These are phyloP conservation scores for Chelon labrosus DNA, from an alignment of 2,797 vertebrate genomes.

Conservation along the genomic window DNA sequence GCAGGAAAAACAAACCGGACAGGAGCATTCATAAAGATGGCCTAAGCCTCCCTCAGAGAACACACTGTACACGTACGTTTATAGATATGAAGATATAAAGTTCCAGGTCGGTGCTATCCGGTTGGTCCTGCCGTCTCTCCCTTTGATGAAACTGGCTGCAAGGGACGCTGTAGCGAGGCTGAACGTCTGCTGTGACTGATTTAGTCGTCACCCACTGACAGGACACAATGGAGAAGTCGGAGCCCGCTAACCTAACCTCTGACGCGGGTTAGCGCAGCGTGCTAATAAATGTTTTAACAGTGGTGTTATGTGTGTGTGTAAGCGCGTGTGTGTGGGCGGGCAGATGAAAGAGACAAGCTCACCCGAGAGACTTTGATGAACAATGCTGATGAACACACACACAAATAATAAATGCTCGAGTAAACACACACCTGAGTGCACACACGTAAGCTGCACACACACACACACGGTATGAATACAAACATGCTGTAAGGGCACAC, in stretches of 20 bases:
- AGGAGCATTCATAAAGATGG: slow-evolving; percentile 20
- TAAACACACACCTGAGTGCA: slow-evolving; percentile 45
- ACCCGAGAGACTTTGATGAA: slow-evolving; percentile 71
- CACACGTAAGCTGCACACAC: slow-evolving; percentile 19
- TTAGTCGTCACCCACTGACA: slow-evolving; percentile 65
- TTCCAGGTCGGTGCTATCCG: slow-evolving; percentile 39
- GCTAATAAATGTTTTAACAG: slow-evolving; percentile 77
- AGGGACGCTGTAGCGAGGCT: slow-evolving; percentile 58
- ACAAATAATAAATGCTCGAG: slow-evolving; percentile 42
- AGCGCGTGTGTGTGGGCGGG: slow-evolving; percentile 47
- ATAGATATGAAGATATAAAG: slow-evolving; percentile 27
- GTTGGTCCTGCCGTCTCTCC: slow-evolving; percentile 23
- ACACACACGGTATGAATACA: slow-evolving; percentile 28
- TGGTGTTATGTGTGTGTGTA: slow-evolving; percentile 38
- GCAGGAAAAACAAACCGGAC: slow-evolving; percentile 47
- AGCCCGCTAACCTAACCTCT: slow-evolving; percentile 61
- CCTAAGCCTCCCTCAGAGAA: background rate
- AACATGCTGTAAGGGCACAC: slow-evolving; percentile 25
- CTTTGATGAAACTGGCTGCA: slow-evolving; percentile 63
- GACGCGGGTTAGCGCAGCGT: slow-evolving; percentile 55
- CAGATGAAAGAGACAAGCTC: slow-evolving; percentile 76
- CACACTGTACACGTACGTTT: slow-evolving; percentile 29
- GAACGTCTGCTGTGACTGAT: slow-evolving; percentile 67
- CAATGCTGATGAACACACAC: slow-evolving; percentile 65
- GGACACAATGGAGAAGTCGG: slow-evolving; percentile 63